Evolutionary conservation across 1,140 invertebrate genomes (phyloP), one percentile per base, ranked within the genome.

Genomic region (Batillaria attramentaria): DNA sequence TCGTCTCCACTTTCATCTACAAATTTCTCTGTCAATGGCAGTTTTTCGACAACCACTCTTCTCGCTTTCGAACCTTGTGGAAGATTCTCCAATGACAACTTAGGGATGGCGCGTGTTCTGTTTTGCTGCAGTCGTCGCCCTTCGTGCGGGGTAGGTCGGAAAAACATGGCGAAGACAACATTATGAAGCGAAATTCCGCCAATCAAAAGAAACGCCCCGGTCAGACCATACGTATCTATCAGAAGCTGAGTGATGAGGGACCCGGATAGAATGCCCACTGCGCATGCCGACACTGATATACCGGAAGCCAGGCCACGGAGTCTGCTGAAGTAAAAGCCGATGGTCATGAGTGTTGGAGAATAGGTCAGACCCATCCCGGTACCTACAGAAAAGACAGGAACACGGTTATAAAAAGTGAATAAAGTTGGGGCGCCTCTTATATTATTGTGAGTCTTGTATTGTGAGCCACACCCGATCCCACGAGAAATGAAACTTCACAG

Each of bases 251-350:
- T 62, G 8, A 62, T 62, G 24, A 62, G 57, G 57, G 57, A 62
- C 6, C 57, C 57, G 10, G 57, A 28, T 31, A 62, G 57, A 8
- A 3, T 62, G 0, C 57, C 57, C 57, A 62, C n/a, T 10, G 0
- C 57, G n/a, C n/a, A 62, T 24, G 24, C 57, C 8, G 57, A 60
- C 6, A 62, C 57, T 10, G 57, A 62, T 6, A 62, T 24, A n/a
- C 57, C 57, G 8, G 57, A 20, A 28, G 57, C 57, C 57, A 62
- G 16, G 2, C 16, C 57, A 8, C 24, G 13, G 57, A 20, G 33
- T 62, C 33, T 62, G 57, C 33, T 6, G n/a, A 62, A 62, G 57
- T 62, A 62, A 31, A 62, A 62, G 33, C 24, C n/a, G n/a, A 62
- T n/a, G 57, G 33, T 1, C n/a, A n/a, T 62, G 57, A 62, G 16